These are phyloP conservation scores for Alectura lathami DNA, from an alignment of 2,113 vertebrate species.

Conservation along the genomic window DNA sequence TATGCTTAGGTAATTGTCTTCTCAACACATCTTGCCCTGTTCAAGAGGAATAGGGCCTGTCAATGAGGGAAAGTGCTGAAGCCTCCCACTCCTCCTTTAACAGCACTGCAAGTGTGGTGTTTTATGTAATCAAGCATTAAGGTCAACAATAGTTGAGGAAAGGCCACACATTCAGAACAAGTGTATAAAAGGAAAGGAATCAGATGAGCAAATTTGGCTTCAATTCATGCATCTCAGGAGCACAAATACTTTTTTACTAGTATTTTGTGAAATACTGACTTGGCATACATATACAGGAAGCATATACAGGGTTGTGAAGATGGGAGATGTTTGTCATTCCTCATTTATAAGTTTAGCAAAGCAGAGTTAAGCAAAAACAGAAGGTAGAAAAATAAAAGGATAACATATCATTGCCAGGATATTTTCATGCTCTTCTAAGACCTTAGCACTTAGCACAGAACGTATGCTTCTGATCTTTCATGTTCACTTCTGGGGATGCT, in stretches of 20 bases:
- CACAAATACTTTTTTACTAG: not conserved
- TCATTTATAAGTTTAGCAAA: not conserved
- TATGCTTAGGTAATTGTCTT: not conserved
- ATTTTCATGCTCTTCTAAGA: not conserved
- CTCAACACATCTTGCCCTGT: not conserved
- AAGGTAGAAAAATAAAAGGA: not conserved
- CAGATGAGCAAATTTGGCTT: not conserved
- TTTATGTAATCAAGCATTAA: not conserved
- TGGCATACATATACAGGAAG: not conserved
- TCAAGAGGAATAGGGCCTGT: not conserved
- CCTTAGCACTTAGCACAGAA: not conserved
- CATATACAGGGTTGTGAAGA: not conserved
- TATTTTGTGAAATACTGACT: not conserved
- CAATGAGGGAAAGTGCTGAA: not conserved
- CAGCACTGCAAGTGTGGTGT: not conserved
- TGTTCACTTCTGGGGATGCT: not conserved
- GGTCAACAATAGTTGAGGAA: not conserved
- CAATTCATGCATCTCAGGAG: not conserved
- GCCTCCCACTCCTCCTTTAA: not conserved
- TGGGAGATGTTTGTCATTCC: not conserved
- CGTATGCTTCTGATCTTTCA: not conserved
- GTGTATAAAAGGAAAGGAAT: not conserved
- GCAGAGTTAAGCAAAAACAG: not conserved
- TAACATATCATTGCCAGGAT: not conserved
- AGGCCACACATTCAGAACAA: not conserved